Percentiles rank a stretch among this genome's conserved stretches.
Evolutionary conservation across 1,140 invertebrate species (phyloP).

Genomic region (Drosophila pruinosa): DNA sequence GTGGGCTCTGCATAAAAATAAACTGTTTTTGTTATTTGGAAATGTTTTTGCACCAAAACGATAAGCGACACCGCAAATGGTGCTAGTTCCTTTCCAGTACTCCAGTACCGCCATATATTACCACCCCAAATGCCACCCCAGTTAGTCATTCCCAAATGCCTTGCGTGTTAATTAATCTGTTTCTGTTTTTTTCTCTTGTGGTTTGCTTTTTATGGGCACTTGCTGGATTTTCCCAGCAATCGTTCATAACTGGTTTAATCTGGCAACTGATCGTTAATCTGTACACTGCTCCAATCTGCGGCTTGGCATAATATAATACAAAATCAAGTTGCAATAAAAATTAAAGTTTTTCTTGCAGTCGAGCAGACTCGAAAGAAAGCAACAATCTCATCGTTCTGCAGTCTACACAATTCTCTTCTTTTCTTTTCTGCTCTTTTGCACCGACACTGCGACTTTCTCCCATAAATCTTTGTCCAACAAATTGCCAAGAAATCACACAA

Average conservation of each 20-base stretch:
- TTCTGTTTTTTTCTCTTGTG: not conserved
- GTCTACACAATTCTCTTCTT: not conserved
- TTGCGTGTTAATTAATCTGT: slow-evolving; percentile 21
- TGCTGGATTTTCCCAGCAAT: slow-evolving; percentile 16
- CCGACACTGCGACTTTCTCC: slow-evolving; percentile 30
- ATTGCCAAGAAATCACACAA: slow-evolving; percentile 42
- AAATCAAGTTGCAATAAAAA: not conserved
- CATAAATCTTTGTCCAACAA: slow-evolving; percentile 39
- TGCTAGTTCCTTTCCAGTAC: slow-evolving; percentile 6
- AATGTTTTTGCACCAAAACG: slow-evolving; percentile 8
- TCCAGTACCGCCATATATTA: not conserved
- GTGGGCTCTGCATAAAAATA: slow-evolving; percentile 32
- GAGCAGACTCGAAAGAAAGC: too few species aligned
- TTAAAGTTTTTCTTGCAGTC: too few species aligned
- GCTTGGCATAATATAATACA: not conserved
- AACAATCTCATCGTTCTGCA: slow-evolving; percentile 2
- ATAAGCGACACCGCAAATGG: slow-evolving; percentile 37
- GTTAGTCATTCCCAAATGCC: slow-evolving; percentile 3
- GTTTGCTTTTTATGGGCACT: not conserved
- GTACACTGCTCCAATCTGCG: not conserved
- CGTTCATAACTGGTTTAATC: slow-evolving; percentile 14
- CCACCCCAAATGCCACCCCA: not conserved
- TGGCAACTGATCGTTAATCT: slow-evolving; percentile 1
- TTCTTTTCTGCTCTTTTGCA: not conserved
- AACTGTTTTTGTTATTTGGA: slow-evolving; percentile 26